Evolutionary conservation across 30 jellyfish, hydroid and myxozoan species (phyloP), one percentile per base, ranked within the genome.

Genomic region (Cassiopea andromeda): DNA sequence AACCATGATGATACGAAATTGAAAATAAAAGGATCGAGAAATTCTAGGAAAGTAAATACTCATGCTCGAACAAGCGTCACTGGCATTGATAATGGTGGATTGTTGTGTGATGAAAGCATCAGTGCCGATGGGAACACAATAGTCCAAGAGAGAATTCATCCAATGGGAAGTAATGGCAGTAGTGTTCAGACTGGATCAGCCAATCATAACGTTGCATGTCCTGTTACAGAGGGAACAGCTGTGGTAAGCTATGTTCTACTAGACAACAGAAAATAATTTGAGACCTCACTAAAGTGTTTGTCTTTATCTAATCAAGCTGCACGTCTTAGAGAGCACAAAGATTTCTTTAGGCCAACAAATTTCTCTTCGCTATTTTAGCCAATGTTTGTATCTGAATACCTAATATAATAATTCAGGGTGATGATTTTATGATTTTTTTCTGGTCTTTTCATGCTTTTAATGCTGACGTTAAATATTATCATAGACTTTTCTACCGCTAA

Each of bases 61-160:
- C 86, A 27, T 48, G 86, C 74, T 48, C 86, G 74, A n/a, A 12
- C 58, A 44, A 50, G 10, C 16, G 45, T 60, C 58, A 9, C 86
- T 17, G 86, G 86, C 44, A 49, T 77, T 77, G 86, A 77, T n/a
- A 77, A 77, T 27, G 75, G n/a, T 3, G 86, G 86, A 14, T 68
- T 77, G 17, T 77, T 50, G 27, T 49, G 48, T 77, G 86, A 77
- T 6, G 85, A 77, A 77, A 66, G 68, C 8, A 58, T 6, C 13
- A 58, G 68, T 58, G 13, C 14, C 38, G 38, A 27, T 27, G 38
- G 38, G 38, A 27, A 27, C 38, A 27, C 38, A 27, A 54, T 54
- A 54, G 64, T 3, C 7, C 7, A 54, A 54, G 64, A 54, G 12
- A 54, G 64, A 10, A 54, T 54, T 54, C 10, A 10, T 54, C 12